phyloP scores from a whole-genome alignment of 2,113 vertebrate species.

The Syngnathoides biaculeatus region DNA sequence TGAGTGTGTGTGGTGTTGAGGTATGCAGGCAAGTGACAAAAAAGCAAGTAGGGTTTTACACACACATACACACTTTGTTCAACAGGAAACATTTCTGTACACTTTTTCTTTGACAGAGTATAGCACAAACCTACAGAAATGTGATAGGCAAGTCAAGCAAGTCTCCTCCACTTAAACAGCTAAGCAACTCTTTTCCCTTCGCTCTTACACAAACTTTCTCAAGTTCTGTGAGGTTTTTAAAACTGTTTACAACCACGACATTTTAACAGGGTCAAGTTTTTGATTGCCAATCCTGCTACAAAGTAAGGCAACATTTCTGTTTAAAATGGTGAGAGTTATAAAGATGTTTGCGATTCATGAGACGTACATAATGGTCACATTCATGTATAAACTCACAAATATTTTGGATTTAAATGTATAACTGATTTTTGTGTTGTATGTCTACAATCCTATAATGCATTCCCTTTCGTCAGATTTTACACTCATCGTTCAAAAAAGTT shows the following conservation, averaged over 20 bases:
- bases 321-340: no score
- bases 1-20: slow-evolving; percentile 23
- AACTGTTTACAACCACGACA: slow-evolving; percentile 29
- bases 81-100: slow-evolving; percentile 44
- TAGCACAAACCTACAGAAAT: slow-evolving; percentile 48
- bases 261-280: not conserved
- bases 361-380: no score
- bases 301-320: not conserved
- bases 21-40: slow-evolving; percentile 41
- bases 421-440: no score
- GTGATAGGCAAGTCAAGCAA: slow-evolving; percentile 48
- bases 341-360: no score
- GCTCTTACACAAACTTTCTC: slow-evolving; percentile 36
- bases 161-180: slow-evolving; percentile 50
- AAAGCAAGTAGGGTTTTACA: slow-evolving; percentile 29
- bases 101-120: slow-evolving; percentile 43
- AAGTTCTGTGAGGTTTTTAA: slow-evolving; percentile 36
- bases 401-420: no score
- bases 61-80: slow-evolving; percentile 18
- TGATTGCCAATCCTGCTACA: slow-evolving; percentile 18
- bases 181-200: slow-evolving; percentile 9
- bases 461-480: no score
- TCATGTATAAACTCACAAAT: no score
- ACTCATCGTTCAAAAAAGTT: no score
- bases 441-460: no score